Conservation (phyloP, 2,888 invertebrate genomes). For the Drosophila tanythrix region DNA sequence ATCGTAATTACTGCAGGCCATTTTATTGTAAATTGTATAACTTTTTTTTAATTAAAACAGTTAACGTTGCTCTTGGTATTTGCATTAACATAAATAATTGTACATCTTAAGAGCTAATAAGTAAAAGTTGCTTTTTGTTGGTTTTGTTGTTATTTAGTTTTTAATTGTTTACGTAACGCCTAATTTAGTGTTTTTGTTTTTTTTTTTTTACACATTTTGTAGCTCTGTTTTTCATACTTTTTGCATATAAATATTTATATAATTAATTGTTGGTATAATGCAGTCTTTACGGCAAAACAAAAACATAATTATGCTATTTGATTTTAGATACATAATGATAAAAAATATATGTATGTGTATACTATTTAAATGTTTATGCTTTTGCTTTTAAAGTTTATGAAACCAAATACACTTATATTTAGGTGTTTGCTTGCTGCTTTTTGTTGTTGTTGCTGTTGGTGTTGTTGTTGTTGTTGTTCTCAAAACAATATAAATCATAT, state of each 20-base stretch:
- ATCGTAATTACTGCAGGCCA: slow-evolving; percentile 60
- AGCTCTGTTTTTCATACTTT: slow-evolving; percentile 41
- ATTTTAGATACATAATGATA: slow-evolving; percentile 72
- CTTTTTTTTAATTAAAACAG: slow-evolving; percentile 26
- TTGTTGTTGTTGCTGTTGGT: slow-evolving; percentile 10
- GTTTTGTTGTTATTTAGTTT: slow-evolving; percentile 30
- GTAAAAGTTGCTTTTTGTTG: slow-evolving; percentile 47
- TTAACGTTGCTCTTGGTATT: slow-evolving; percentile 38
- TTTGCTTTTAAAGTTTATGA: slow-evolving; percentile 67
- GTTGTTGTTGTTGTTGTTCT: slow-evolving; percentile 1
- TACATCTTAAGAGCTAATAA: slow-evolving; percentile 56
- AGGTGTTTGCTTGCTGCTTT: slow-evolving; percentile 45
- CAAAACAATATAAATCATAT: slow-evolving; percentile 9
- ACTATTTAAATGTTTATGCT: slow-evolving; percentile 62
- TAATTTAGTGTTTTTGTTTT: slow-evolving; percentile 28
- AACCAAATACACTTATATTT: slow-evolving; percentile 72
- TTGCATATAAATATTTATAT: slow-evolving; percentile 53
- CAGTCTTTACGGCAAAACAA: slow-evolving; percentile 85
- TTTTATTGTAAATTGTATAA: slow-evolving; percentile 17
- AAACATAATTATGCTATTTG: slow-evolving; percentile 78
- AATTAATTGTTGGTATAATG: slow-evolving; percentile 83
- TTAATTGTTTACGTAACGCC: slow-evolving; percentile 31
- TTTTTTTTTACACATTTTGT: slow-evolving; percentile 38
- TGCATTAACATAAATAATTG: slow-evolving; percentile 24
- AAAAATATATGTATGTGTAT: slow-evolving; percentile 67